Evolutionary conservation across 2,888 invertebrate species (phyloP), one percentile per base, ranked within the genome.

Genomic region (Himalopsyche japonica): DNA sequence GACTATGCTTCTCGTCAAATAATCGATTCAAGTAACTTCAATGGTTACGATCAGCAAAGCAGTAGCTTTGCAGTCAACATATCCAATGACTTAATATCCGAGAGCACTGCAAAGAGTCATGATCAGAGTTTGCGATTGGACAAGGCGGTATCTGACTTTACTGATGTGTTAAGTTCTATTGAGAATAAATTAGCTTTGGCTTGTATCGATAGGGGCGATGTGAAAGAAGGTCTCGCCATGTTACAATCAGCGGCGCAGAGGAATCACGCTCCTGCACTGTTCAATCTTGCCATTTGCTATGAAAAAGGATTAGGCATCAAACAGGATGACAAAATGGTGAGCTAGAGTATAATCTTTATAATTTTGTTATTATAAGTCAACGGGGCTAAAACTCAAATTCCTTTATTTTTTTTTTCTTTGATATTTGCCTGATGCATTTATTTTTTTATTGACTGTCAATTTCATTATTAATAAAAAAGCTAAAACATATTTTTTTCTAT

Each of bases 251-350:
- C 94, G 86, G 93, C 94, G 27, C 91, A 91, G 87, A 91, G 94
- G 80, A 93, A 93, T 87, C 93, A 94, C 89, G 91, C 93, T 81
- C 93, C 93, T 86, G 95, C 95, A 47, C 91, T 93, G 86, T 95
- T 94, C 88, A 95, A 95, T 89, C 90, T 95, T 86, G 95, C 94
- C 1, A 88, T 95, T 37, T 95, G 95, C 88, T 94, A 95, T 89
- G 95, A 95, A 89, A 90, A 92, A 88, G 95, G 95, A 0, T 89
- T 94, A 82, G 95, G 95, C 84, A 94, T 94, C 3, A 89, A 90
- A 57, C 90, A 91, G 86, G 92, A 95, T 91, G 91, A 93, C 85
- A 91, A 91, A 89, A 92, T 92, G 90, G 94, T 94, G 89, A 89
- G 88, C 24, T 76, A 18, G 12, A 24, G 3, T 70, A 1, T 70